Evolutionary conservation across 2,888 invertebrate species (phyloP).

Genomic region (Hetaerina titia): DNA sequence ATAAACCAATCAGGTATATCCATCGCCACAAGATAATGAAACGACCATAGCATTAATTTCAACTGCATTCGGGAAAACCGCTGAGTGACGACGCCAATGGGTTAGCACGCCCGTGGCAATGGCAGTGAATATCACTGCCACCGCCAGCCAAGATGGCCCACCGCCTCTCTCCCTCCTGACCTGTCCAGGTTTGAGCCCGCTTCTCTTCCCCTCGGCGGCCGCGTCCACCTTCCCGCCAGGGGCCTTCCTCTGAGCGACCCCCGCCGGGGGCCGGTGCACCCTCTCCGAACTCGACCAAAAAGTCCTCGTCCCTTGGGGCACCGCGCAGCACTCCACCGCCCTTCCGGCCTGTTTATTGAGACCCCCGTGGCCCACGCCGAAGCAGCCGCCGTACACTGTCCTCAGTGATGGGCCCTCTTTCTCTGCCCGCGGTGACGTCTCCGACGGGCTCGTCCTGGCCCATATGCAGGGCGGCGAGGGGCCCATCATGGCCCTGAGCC

Average conservation of each 20-base stretch:
- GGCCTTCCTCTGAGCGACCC: neutral
- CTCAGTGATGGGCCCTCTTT: neutral
- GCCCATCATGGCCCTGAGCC: neutral
- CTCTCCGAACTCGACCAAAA: slow-evolving; percentile 57
- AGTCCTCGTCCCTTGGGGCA: neutral
- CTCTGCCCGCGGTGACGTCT: neutral
- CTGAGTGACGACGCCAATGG: no score
- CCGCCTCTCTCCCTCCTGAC: neutral
- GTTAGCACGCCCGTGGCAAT: neutral
- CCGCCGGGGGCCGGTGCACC: neutral
- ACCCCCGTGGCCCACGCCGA: neutral
- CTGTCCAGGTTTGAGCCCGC: neutral
- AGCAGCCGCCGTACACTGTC: neutral
- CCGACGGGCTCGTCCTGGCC: neutral
- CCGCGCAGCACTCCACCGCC: slow-evolving; percentile 7
- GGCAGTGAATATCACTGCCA: neutral
- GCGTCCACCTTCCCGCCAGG: neutral
- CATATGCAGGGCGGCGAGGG: neutral
- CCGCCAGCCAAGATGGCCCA: neutral
- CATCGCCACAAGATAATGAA: no score
- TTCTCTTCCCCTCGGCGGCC: neutral
- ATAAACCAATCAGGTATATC: no score
- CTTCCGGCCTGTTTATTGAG: neutral
- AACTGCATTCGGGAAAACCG: no score
- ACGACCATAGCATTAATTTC: no score